Conservation (phyloP, 2,797 vertebrate species). For the Typhlichthys eigenmanni region DNA sequence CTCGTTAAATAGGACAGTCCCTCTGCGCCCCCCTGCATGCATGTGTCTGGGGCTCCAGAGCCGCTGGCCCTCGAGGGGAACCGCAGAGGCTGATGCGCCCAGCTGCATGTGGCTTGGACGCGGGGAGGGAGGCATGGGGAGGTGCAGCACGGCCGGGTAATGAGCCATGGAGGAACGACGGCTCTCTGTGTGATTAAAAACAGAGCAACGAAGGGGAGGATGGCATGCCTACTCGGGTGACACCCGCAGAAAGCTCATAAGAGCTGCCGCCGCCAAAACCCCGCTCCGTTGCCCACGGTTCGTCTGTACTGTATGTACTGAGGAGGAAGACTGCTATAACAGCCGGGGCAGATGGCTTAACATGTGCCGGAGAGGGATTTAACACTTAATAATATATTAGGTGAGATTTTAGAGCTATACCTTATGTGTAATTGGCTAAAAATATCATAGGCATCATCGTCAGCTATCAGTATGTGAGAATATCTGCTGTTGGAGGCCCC, state of each 20-base stretch:
- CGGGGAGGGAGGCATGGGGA: conserved; percentile 11
- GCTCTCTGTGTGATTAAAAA: conserved; percentile 26
- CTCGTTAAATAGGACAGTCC: conserved; percentile 60
- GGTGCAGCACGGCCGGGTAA: conserved; percentile 28
- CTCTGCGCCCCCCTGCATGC: conserved; percentile 31
- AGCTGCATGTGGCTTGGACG: conserved; percentile 32
- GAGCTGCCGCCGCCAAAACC: conserved; percentile 12
- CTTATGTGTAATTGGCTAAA: no score
- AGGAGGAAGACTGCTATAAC: conserved; percentile 50
- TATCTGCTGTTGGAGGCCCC: no score
- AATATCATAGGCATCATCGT: no score
- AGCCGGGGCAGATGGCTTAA: conserved; percentile 20
- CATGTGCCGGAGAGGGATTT: conserved; percentile 7
- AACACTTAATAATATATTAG: background rate
- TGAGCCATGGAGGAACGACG: conserved; percentile 27
- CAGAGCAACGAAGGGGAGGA: background rate
- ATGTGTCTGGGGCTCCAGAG: conserved; percentile 38
- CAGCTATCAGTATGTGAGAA: no score
- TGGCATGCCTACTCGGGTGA: conserved; percentile 35
- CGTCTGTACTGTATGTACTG: conserved; percentile 40
- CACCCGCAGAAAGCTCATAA: conserved; percentile 25
- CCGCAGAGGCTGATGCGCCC: conserved; percentile 18
- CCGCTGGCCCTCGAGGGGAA: conserved; percentile 41
- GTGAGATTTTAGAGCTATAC: no score
- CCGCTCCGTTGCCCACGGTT: conserved; percentile 23